A percentile compares a stretch with the other conserved stretches of the same genome.
Evolutionary conservation across 2,113 vertebrate genomes (phyloP).

Genomic region (Balaenoptera acutorostrata): DNA sequence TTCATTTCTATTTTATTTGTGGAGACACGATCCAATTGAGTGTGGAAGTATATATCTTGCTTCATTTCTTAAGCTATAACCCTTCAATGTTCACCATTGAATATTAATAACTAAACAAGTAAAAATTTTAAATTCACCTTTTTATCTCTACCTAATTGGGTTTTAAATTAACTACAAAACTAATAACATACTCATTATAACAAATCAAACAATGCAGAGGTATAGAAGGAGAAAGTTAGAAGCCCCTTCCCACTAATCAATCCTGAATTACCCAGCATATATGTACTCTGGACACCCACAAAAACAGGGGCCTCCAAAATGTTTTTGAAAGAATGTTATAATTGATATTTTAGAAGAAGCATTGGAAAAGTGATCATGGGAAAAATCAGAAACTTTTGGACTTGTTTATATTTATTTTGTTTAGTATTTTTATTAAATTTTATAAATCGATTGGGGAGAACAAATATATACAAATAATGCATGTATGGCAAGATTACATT

Average conservation of each 20-base stretch:
- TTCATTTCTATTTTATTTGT: neutral
- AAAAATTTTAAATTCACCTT: neutral
- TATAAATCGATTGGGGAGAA: neutral
- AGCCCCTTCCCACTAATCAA: neutral
- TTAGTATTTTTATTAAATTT: slow-evolving; percentile 5
- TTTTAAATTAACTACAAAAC: slow-evolving; percentile 25
- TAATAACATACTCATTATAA: neutral
- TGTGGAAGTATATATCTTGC: neutral
- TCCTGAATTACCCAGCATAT: neutral
- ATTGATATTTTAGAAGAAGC: neutral
- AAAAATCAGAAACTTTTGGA: neutral
- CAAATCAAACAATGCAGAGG: neutral
- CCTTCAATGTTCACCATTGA: neutral
- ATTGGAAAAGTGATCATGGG: neutral
- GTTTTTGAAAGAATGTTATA: neutral
- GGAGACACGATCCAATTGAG: neutral
- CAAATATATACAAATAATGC: neutral
- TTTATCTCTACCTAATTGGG: neutral
- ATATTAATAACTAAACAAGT: neutral
- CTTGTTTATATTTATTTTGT: neutral
- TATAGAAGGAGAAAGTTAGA: neutral
- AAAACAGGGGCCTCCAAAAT: neutral
- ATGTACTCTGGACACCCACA: neutral
- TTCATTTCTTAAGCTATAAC: neutral
- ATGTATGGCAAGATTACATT: neutral